phyloP scores from a whole-genome alignment of 2,113 vertebrate genomes.

The Anser brachyrhynchus region DNA sequence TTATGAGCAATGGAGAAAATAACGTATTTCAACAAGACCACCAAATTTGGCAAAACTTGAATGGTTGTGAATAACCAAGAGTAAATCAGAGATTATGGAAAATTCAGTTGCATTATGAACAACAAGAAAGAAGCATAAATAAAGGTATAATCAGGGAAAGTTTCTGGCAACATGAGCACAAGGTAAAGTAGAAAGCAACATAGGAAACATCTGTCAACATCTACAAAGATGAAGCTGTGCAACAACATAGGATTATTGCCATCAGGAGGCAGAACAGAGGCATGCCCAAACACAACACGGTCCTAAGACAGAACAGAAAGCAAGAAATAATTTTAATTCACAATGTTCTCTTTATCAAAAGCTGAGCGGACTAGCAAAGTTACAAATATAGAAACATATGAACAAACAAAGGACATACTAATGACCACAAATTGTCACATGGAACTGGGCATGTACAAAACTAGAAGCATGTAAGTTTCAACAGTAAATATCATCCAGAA shows the following conservation, averaged over 20 bases:
- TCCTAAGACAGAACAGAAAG: not conserved
- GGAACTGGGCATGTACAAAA: not conserved
- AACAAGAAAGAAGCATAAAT: not conserved
- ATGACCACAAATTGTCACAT: not conserved
- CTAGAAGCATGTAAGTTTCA: not conserved
- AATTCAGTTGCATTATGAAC: not conserved
- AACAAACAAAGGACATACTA: not conserved
- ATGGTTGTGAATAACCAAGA: not conserved
- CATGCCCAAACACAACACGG: not conserved
- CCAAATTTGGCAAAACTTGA: not conserved
- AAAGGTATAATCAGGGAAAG: not conserved
- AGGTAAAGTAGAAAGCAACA: not conserved
- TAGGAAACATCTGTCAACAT: not conserved
- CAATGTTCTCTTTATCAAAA: not conserved
- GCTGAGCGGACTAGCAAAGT: not conserved
- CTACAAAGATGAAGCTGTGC: not conserved
- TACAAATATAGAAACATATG: not conserved
- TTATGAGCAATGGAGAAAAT: not conserved
- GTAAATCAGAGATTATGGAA: not conserved
- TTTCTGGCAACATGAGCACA: not conserved
- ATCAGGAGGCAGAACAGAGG: not conserved
- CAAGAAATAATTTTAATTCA: not conserved
- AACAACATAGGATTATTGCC: not conserved
- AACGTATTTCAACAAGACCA: accelerated
- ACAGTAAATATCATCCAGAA: not conserved